These are phyloP conservation scores for Archips xylosteana DNA, from an alignment of 2,888 invertebrate species.

Conservation along the genomic window DNA sequence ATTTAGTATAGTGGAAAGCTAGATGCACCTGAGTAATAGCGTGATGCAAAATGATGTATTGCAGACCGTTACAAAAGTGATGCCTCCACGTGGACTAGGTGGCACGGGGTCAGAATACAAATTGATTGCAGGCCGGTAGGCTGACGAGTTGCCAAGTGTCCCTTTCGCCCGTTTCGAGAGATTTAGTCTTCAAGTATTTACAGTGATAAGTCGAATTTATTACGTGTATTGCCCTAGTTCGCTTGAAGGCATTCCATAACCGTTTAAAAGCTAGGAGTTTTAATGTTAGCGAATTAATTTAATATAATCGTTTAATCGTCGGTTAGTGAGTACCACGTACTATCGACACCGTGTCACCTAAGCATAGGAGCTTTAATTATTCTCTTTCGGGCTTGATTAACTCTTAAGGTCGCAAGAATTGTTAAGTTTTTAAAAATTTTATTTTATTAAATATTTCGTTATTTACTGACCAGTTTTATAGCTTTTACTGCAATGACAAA, in stretches of 20 bases:
- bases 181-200: not conserved
- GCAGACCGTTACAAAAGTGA: not conserved
- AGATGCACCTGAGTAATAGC: conserved; percentile 9
- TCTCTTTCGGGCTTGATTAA: not conserved
- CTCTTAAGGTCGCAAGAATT: not conserved
- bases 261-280: not conserved
- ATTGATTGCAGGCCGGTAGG: not conserved
- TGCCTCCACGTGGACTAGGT: not conserved
- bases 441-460: conserved; percentile 27
- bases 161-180: not conserved
- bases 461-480: conserved; percentile 8
- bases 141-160: not conserved
- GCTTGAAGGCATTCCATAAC: not conserved
- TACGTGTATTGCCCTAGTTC: not conserved
- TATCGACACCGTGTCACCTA: not conserved
- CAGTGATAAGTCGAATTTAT: not conserved
- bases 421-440: conserved; percentile 34
- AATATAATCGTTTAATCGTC: not conserved
- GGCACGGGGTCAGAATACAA: not conserved
- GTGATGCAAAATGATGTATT: conserved; percentile 18
- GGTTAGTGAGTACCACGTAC: not conserved
- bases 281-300: not conserved
- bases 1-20: conserved; percentile 17
- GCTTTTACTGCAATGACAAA: not conserved
- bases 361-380: not conserved